These are phyloP conservation scores for Centropus unirufus DNA, from an alignment of 2,113 vertebrate genomes.

Conservation along the genomic window DNA sequence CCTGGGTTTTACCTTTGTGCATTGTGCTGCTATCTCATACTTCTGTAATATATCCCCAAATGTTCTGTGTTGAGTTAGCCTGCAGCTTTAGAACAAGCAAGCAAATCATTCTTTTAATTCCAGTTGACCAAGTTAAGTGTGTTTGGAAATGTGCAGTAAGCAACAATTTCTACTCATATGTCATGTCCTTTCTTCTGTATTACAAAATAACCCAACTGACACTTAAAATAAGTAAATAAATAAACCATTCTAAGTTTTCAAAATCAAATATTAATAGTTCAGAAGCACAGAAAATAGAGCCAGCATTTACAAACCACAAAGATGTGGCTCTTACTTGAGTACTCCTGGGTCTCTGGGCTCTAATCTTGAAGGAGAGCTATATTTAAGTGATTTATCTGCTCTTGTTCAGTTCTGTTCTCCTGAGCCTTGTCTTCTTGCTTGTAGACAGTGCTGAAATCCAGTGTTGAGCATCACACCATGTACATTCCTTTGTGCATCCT, in stretches of 20 bases:
- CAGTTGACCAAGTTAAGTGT: background rate
- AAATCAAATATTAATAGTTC: background rate
- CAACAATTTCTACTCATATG: background rate
- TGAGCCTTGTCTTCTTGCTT: background rate
- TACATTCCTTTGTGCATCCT: background rate
- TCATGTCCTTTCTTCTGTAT: background rate
- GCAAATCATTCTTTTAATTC: background rate
- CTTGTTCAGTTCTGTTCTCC: background rate
- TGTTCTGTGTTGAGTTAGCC: background rate
- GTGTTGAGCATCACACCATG: background rate
- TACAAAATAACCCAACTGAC: background rate
- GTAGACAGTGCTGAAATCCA: background rate
- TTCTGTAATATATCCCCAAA: background rate
- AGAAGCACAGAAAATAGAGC: background rate
- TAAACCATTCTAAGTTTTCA: background rate
- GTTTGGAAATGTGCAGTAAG: background rate
- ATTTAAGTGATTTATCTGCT: background rate
- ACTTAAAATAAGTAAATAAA: background rate
- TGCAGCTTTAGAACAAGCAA: background rate
- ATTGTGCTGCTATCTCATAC: background rate
- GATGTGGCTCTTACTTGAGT: background rate
- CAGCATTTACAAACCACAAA: background rate
- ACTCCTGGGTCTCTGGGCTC: background rate
- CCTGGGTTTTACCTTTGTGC: accelerated
- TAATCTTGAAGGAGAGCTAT: background rate